phyloP scores from a whole-genome alignment of 35 echinoderm and acorn worm species.

The Strongylocentrotus purpuratus region DNA sequence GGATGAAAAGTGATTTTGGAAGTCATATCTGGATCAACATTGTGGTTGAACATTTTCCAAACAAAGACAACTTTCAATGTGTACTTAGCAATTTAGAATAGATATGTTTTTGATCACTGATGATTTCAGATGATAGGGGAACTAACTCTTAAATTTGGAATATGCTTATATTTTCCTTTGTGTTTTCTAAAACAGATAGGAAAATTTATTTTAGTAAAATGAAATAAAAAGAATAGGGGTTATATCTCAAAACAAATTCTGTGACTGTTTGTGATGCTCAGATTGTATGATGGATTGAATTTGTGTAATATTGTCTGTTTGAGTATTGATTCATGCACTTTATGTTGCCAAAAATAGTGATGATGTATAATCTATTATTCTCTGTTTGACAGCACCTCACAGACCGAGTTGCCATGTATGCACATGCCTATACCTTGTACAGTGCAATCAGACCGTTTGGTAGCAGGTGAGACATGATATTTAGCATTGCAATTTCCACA shows the following conservation, averaged over 20 bases:
- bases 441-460: conserved; percentile 96
- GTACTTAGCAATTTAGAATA: too few relatives aligned
- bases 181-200: too few relatives aligned
- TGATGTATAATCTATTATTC: neutral
- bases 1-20: neutral
- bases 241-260: too few relatives aligned
- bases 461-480: conserved; percentile 71
- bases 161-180: too few relatives aligned
- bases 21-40: too few relatives aligned
- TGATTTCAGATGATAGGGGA: neutral
- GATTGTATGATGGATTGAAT: too few relatives aligned
- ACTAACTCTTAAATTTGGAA: neutral
- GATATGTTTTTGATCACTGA: neutral
- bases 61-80: too few relatives aligned
- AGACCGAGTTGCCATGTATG: conserved; percentile 92
- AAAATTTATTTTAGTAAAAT: too few relatives aligned
- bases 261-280: too few relatives aligned
- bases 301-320: neutral
- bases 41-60: too few relatives aligned
- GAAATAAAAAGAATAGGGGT: too few relatives aligned
- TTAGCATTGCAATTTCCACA: neutral
- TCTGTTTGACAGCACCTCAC: conserved; percentile 76
- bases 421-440: conserved; percentile 95
- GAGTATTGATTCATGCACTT: neutral
- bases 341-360: neutral